Percentiles rank a stretch among this genome's conserved stretches.
Evolutionary conservation across 2,113 vertebrate species (phyloP).

Genomic region (Chlamydotis undulata): DNA sequence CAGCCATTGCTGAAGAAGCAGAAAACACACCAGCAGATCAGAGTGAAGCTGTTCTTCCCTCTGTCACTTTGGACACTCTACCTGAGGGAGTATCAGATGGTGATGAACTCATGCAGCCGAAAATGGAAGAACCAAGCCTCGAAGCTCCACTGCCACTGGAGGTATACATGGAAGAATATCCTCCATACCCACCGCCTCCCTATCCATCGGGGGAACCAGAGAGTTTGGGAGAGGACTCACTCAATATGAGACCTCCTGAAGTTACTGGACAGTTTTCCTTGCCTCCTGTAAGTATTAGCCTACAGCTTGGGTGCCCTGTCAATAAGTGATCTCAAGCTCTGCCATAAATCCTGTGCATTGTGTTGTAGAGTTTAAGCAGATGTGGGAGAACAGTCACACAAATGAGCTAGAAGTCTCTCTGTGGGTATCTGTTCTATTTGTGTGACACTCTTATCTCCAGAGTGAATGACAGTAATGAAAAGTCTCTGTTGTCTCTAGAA

Average conservation of each 20-base stretch:
- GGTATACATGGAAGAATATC: slow-evolving; percentile 91
- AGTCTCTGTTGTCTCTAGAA: background rate
- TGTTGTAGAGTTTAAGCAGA: background rate
- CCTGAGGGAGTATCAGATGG: slow-evolving; percentile 65
- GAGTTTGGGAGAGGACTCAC: slow-evolving; percentile 82
- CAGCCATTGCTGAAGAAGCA: slow-evolving; percentile 46
- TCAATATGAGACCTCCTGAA: slow-evolving; percentile 91
- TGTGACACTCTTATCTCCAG: background rate
- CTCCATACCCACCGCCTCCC: slow-evolving; percentile 95
- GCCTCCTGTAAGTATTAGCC: slow-evolving; percentile 85
- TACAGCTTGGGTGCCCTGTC: background rate
- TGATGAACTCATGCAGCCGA: slow-evolving; percentile 7
- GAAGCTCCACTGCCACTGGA: slow-evolving; percentile 80
- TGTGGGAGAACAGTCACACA: background rate
- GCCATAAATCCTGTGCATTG: background rate
- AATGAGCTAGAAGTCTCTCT: background rate
- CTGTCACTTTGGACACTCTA: slow-evolving; percentile 74
- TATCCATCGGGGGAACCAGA: slow-evolving; percentile 91
- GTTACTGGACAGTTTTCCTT: slow-evolving; percentile 91
- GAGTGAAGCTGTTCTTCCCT: slow-evolving; percentile 71
- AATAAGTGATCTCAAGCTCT: background rate
- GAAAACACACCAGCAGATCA: slow-evolving; percentile 56
- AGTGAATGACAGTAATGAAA: background rate
- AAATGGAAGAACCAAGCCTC: slow-evolving; percentile 48
- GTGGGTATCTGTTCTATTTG: background rate